Evolutionary conservation across 2,888 invertebrate species (phyloP), one percentile per base, ranked within the genome.

Genomic region (Drosophila melanosoma): DNA sequence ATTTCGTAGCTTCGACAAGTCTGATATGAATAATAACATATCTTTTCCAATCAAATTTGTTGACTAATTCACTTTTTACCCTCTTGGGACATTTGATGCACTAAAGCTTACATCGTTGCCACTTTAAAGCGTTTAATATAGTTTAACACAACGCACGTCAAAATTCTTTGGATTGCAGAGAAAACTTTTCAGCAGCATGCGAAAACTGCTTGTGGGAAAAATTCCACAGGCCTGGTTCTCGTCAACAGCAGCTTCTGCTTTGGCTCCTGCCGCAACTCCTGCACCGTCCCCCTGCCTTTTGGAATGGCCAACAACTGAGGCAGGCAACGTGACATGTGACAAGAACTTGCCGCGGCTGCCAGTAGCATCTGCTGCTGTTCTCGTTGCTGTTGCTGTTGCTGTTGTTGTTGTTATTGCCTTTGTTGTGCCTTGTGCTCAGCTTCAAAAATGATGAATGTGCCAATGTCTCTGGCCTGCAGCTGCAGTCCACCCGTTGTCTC

Each of bases 281-380:
- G 51, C 66, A 29, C 17, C 12, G 20, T 42, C 38, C 11, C 8
- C 32, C 38, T 15, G n/a, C 26, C 10, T 67, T 48, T n/a, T 29
- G 40, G 48, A 49, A 57, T 53, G 58, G 51, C 61, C 59, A 56
- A 12, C 29, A 60, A 48, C 59, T 49, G 77, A 60, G 61, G 73
- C 77, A 61, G 83, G 74, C 89, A 78, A 87, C 87, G 90, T 87
- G 86, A 87, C 86, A 89, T 85, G 83, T 87, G 86, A 89, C 85
- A 89, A 89, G 88, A 89, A 83, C 79, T 85, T 85, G 84, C 89
- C 84, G 82, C 84, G 87, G 69, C 74, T 70, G 81, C 67, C 65
- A 84, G 88, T 82, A 82, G 71, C 88, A 89, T 74, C 86, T 82
- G 85, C 72, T 76, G 79, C 36, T 80, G 66, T n/a, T 58, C 54